Evolutionary conservation across 2,113 vertebrate genomes (phyloP), one percentile per base, ranked within the genome.

Genomic region (Cyprinodon brontotheroides): DNA sequence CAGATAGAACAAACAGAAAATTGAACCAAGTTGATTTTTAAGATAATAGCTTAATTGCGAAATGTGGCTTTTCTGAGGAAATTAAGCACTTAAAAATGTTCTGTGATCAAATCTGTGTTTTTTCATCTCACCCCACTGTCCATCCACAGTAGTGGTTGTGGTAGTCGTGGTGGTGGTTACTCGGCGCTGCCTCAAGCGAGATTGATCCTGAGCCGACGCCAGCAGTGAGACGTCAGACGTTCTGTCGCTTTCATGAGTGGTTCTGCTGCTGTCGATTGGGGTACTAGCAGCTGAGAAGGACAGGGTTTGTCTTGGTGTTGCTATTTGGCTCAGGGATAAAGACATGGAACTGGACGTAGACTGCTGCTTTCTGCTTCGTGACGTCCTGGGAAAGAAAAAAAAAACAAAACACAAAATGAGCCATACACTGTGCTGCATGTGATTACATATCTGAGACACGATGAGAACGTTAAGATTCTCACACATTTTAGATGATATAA

Each of bases 41-140:
- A 40, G 1, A n/a, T 5, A 22, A 7, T 6, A n/a, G 13, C 45
- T 65, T 38, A 1, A 14, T 15, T 38, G 61, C 36, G 4, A 36
- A 62, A 7, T 9, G 13, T 4, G 38, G 61, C 61, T 37, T 62
- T 57, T 12, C 36, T 37, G 61, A 48, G 15, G 22, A 4, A 37
- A 36, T 29, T 36, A 8, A n/a, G 17, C 17, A 9, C n/a, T 57
- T 20, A 57, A 57, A 8, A 57, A 20, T 20, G 3, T 11, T 57
- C n/a, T 57, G 7, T 57, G 50, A 20, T n/a, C 4, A n/a, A 20
- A 20, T 57, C 50, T 57, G 20, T 57, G n/a, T 36, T 22, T 11
- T 67, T 67, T 74, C 20, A 7, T 39, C 96, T 92, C 83, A 99
- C 97, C 97, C 94, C 96, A 96, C 83, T 94, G 93, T 79, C 95